Evolutionary conservation across 2,888 invertebrate genomes (phyloP).

Genomic region (Congeria kusceri): DNA sequence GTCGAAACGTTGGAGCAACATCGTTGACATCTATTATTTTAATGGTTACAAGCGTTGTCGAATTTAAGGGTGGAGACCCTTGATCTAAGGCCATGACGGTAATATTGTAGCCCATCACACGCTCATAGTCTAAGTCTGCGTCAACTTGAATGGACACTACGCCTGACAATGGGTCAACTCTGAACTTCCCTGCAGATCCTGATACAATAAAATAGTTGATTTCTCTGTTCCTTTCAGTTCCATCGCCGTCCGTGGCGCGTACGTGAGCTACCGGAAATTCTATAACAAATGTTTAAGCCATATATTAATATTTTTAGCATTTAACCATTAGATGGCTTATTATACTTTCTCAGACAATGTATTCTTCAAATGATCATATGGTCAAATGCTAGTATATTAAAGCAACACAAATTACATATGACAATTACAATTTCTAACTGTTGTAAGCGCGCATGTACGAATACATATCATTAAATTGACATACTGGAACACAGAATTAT

Average conservation of each 20-base stretch:
- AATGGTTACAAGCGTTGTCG: slow-evolving; percentile 70
- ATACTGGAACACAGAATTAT: too few relatives aligned
- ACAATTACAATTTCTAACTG: too few relatives aligned
- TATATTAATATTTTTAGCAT: too few relatives aligned
- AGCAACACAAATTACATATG: too few relatives aligned
- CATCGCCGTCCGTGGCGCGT: slow-evolving; percentile 38
- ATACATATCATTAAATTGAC: too few relatives aligned
- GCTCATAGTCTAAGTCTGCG: slow-evolving; percentile 50
- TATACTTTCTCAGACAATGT: too few relatives aligned
- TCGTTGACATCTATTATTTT: slow-evolving; percentile 76
- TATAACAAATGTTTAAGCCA: too few relatives aligned
- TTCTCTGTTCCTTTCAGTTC: slow-evolving; percentile 41
- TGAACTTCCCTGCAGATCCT: slow-evolving; percentile 44
- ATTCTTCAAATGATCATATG: too few relatives aligned
- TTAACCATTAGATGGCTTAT: too few relatives aligned
- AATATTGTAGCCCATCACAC: slow-evolving; percentile 56
- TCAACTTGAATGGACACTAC: slow-evolving; percentile 30
- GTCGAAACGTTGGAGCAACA: slow-evolving; percentile 63
- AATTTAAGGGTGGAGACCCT: slow-evolving; percentile 63
- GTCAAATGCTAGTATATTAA: too few relatives aligned
- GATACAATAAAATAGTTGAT: slow-evolving; percentile 37
- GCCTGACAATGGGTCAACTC: slow-evolving; percentile 32
- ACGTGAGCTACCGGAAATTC: slow-evolving; percentile 18
- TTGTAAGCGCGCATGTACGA: too few relatives aligned
- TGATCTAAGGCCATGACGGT: slow-evolving; percentile 71